Conservation (phyloP, 2,797 vertebrate genomes). For the Loris lydekkerianus region DNA sequence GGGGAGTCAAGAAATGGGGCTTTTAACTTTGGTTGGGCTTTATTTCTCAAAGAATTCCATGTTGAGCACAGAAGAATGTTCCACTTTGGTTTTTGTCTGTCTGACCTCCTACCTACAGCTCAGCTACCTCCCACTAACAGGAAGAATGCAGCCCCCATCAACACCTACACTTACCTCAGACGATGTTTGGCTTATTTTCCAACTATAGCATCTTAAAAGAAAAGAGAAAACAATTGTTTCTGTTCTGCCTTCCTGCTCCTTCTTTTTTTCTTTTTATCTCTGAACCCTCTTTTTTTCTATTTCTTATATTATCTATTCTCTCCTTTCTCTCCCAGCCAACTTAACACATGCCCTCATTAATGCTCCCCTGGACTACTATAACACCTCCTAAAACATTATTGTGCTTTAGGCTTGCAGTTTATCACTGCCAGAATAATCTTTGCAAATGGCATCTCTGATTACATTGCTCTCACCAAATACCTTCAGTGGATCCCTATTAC, state of each 20-base stretch:
- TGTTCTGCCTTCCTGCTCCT: background rate
- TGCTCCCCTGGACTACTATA: background rate
- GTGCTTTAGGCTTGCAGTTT: background rate
- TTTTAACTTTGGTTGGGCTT: constrained; percentile 7
- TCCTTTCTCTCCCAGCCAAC: constrained; percentile 24
- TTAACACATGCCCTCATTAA: background rate
- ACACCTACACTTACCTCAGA: background rate
- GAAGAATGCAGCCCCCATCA: background rate
- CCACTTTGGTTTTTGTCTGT: background rate
- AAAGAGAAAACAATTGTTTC: background rate
- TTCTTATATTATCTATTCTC: background rate
- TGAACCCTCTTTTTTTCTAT: background rate
- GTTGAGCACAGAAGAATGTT: background rate
- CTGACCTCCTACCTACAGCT: background rate
- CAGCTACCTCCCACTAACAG: background rate
- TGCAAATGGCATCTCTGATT: constrained; percentile 25
- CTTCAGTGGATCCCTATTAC: background rate
- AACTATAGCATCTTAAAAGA: background rate
- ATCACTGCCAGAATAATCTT: constrained; percentile 18
- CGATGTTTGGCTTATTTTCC: constrained; percentile 14
- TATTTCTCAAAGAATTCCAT: constrained; percentile 34
- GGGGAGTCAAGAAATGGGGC: background rate
- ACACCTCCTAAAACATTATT: background rate
- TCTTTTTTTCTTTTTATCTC: background rate
- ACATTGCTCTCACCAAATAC: background rate